phyloP scores from a whole-genome alignment of 1,140 invertebrate genomes.

The Cephus cinctus region DNA sequence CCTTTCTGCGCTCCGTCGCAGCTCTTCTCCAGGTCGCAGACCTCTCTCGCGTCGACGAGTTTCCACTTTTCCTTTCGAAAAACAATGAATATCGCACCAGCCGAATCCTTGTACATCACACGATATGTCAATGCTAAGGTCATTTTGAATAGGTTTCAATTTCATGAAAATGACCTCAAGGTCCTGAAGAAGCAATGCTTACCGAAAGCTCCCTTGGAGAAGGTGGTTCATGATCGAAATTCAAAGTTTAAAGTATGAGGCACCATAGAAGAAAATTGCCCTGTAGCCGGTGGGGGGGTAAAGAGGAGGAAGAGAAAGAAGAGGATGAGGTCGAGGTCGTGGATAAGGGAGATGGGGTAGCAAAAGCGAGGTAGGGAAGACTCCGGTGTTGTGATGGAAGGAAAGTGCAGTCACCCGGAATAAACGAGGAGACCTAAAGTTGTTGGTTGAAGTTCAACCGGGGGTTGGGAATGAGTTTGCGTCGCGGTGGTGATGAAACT shows the following conservation, averaged over 20 bases:
- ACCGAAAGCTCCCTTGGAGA: too few species aligned
- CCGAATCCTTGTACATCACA: too few species aligned
- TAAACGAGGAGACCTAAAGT: conserved; percentile 56
- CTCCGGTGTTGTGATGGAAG: conserved; percentile 43
- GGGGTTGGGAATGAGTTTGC: conserved; percentile 53
- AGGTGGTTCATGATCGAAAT: too few species aligned
- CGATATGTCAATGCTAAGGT: too few species aligned
- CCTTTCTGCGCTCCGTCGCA: conserved; percentile 40
- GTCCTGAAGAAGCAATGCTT: too few species aligned
- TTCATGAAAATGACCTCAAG: too few species aligned
- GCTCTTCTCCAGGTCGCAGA: too few species aligned
- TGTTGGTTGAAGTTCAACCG: conserved; percentile 52
- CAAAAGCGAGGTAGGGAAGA: conserved; percentile 23
- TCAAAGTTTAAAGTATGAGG: conserved; percentile 15
- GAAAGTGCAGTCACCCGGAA: conserved; percentile 57
- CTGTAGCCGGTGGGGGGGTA: conserved; percentile 5
- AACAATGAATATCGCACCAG: too few species aligned
- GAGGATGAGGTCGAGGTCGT: conserved; percentile 3
- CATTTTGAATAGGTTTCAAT: too few species aligned
- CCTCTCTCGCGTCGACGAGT: too few species aligned
- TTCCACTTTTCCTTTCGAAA: too few species aligned
- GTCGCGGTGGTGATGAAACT: conserved; percentile 54
- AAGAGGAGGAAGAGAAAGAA: conserved; percentile 7
- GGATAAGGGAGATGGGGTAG: conserved; percentile 1
- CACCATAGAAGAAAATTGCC: conserved; percentile 2